Evolutionary conservation across 2,888 invertebrate genomes (phyloP).

Genomic region (Lobophora halterata): DNA sequence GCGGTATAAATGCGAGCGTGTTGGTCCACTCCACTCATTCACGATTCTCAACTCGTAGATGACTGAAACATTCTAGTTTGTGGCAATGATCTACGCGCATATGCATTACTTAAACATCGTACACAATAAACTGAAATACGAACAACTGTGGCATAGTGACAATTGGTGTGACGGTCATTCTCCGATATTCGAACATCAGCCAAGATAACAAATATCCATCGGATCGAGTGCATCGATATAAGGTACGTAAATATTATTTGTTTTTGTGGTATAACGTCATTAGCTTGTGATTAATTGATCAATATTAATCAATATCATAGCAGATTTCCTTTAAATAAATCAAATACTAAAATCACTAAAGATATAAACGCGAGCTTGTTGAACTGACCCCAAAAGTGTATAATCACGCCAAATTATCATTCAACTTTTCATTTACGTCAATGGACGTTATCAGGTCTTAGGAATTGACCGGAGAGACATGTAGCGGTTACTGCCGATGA

Average conservation of each 20-base stretch:
- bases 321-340: background rate
- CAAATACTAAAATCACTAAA: background rate
- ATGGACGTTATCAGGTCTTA: constrained; percentile 42
- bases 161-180: constrained; percentile 75
- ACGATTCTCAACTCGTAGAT: constrained; percentile 62
- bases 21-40: constrained; percentile 55
- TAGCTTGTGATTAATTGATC: constrained; percentile 20
- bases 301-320: too few relatives aligned
- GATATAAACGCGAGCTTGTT: background rate
- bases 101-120: constrained; percentile 62
- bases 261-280: constrained; percentile 32
- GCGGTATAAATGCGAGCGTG: constrained; percentile 53
- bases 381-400: constrained; percentile 21
- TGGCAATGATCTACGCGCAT: constrained; percentile 77
- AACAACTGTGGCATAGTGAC: constrained; percentile 78
- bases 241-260: constrained; percentile 73
- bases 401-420: constrained; percentile 40
- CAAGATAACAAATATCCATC: constrained; percentile 63
- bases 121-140: constrained; percentile 60
- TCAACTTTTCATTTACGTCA: constrained; percentile 54
- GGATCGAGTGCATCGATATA: constrained; percentile 58
- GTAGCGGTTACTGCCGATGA: constrained; percentile 32
- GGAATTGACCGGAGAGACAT: too few relatives aligned
- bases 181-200: constrained; percentile 70
- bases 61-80: constrained; percentile 66